Evolutionary conservation across 2,113 vertebrate species (phyloP), one percentile per base, ranked within the genome.

Genomic region (Lophius piscatorius): DNA sequence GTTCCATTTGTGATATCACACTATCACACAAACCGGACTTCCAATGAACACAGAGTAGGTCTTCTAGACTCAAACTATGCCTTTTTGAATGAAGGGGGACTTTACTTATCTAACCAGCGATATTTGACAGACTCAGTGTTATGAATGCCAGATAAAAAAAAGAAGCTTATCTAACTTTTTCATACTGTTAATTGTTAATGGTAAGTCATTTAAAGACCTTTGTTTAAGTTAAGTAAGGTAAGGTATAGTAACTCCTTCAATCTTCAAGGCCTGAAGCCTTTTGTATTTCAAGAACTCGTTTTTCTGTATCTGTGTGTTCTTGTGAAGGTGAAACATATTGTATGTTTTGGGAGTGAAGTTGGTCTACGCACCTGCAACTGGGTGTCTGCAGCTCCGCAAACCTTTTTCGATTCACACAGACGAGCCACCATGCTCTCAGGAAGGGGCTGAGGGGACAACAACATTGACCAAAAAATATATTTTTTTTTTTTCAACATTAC

Each of bases 371-470:
- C 97, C 96, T 99, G 97, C 49, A 98, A 93, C 57, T 98, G 97
- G 76, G 93, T 94, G 75, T 99, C 97, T 16, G 95, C 95, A 1
- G 97, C 95, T 9, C 96, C 96, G 33, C 96, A 96, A 33, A 98
- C 90, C 64, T 98, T 99, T 87, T 98, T 99, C 4, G 97, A 99
- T 71, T 99, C 96, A 61, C 94, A 96, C 3, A 99, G 90, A 12
- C 95, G 94, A 52, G 94, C 92, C 68, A 98, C 96, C 97, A 98
- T 96, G 62, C 77, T 93, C 88, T 94, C 89, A 0, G 96, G 95
- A 33, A 99, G 83, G 0, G 92, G 87, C 97, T 99, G 79, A 45
- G 47, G 11, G 62, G 33, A 60, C 20, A 41, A 38, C n/a, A 16
- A 35, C 33, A 35, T 8, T 28, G 33, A 35, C 11, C 9, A 7